A percentile compares a stretch with the other conserved stretches of the same genome.
These are phyloP conservation scores for Melieria picta DNA, from an alignment of 2,888 invertebrate genomes.

Conservation along the genomic window DNA sequence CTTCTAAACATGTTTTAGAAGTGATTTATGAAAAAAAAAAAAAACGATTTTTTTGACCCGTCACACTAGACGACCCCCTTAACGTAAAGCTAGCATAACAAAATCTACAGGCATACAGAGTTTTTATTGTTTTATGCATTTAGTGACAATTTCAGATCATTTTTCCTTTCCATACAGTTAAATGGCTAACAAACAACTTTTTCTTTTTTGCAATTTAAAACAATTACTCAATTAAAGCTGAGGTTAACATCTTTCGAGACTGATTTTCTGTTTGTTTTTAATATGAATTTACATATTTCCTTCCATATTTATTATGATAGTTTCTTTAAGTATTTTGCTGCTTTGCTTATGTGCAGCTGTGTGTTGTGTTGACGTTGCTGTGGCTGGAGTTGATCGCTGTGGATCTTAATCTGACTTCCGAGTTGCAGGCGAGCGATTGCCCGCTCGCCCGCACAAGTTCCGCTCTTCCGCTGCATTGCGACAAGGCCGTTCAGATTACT, in stretches of 20 bases:
- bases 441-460: slow-evolving; percentile 1
- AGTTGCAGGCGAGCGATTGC: slow-evolving; percentile 14
- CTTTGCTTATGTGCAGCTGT: neutral
- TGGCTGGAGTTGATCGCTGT: neutral
- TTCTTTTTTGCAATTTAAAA: slow-evolving; percentile 18
- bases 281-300: no score
- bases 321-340: no score
- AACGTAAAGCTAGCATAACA: slow-evolving; percentile 29
- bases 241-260: slow-evolving; percentile 26
- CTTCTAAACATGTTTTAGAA: no score
- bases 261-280: no score
- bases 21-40: no score
- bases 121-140: neutral
- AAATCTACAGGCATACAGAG: slow-evolving; percentile 12
- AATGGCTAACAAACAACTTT: slow-evolving; percentile 9
- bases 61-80: no score
- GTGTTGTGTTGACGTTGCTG: neutral
- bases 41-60: no score
- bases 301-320: no score
- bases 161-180: no score
- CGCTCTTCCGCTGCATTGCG: neutral
- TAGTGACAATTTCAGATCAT: no score
- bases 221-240: slow-evolving; percentile 26
- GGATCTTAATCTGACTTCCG: slow-evolving; percentile 27
- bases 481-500: neutral